phyloP scores from a whole-genome alignment of 2,113 vertebrate genomes.

The Hymenochirus boettgeri region DNA sequence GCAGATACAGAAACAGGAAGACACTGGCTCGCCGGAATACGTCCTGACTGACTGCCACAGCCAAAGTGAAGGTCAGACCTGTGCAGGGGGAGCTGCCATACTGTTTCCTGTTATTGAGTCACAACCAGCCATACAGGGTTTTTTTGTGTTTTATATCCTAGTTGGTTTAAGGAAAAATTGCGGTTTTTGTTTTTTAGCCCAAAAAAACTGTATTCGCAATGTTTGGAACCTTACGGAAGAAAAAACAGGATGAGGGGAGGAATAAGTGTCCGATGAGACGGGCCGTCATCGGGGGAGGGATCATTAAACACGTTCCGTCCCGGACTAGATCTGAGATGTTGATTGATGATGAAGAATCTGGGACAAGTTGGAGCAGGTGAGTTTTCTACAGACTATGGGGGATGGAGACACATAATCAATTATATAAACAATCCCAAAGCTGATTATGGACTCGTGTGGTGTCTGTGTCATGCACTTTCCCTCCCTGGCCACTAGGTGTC shows the following conservation, averaged over 20 bases:
- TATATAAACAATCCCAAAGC: no score
- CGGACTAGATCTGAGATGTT: constrained; percentile 79
- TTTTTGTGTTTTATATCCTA: no score
- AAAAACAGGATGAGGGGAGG: constrained; percentile 90
- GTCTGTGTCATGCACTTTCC: no score
- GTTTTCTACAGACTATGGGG: no score
- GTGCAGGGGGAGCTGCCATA: no score
- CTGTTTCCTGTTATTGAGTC: no score
- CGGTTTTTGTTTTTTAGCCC: no score
- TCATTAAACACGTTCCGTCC: constrained; percentile 75
- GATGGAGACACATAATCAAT: no score
- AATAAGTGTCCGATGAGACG: constrained; percentile 93
- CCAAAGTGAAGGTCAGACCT: constrained; percentile 84
- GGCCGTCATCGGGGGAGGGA: constrained; percentile 74
- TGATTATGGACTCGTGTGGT: no score
- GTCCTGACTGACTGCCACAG: constrained; percentile 85
- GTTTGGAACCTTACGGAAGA: constrained; percentile 88
- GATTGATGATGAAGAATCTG: constrained; percentile 85
- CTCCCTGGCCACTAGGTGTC: no score
- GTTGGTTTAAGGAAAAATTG: no score
- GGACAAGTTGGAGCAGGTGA: constrained; percentile 88
- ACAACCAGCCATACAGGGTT: no score
- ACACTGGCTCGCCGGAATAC: constrained; percentile 87
- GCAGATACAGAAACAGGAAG: constrained; percentile 87
- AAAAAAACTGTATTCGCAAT: constrained; percentile 85